phyloP scores from a whole-genome alignment of 1,140 invertebrate genomes.

The Magallana gigas region DNA sequence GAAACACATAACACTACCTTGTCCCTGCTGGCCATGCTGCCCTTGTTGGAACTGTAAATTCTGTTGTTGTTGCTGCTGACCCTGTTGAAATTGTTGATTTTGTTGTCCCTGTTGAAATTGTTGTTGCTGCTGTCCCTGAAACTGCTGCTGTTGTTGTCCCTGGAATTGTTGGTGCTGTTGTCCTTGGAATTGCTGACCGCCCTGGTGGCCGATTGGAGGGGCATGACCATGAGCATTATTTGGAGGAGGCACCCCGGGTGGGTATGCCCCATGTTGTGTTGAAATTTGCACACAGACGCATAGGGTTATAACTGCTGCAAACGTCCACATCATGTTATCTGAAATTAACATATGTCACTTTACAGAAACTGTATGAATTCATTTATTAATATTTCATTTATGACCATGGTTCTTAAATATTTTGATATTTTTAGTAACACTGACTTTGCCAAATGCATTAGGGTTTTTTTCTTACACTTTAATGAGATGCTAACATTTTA shows the following conservation, averaged over 20 bases:
- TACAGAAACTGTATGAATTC: background rate
- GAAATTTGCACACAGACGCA: conserved; percentile 8
- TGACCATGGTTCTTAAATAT: too few relatives aligned
- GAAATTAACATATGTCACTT: background rate
- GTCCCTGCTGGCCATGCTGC: conserved; percentile 41
- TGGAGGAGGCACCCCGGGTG: conserved; percentile 56
- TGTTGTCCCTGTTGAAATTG: conserved; percentile 27
- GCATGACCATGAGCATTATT: conserved; percentile 52
- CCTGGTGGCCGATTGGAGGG: background rate
- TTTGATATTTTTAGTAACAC: too few relatives aligned
- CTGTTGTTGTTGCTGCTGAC: conserved; percentile 39
- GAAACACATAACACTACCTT: conserved; percentile 2
- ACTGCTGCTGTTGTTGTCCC: conserved; percentile 29
- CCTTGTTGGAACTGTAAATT: conserved; percentile 31
- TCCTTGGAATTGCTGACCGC: conserved; percentile 50
- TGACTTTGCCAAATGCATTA: background rate
- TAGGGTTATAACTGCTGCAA: background rate
- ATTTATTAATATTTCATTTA: too few relatives aligned
- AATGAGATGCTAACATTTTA: background rate
- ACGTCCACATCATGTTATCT: background rate
- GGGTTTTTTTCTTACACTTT: background rate
- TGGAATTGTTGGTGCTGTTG: conserved; percentile 18
- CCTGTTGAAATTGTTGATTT: background rate
- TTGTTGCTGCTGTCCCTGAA: background rate
- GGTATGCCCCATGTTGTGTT: conserved; percentile 49